Evolutionary conservation across 2,113 vertebrate genomes (phyloP).

Genomic region (Motacilla alba): DNA sequence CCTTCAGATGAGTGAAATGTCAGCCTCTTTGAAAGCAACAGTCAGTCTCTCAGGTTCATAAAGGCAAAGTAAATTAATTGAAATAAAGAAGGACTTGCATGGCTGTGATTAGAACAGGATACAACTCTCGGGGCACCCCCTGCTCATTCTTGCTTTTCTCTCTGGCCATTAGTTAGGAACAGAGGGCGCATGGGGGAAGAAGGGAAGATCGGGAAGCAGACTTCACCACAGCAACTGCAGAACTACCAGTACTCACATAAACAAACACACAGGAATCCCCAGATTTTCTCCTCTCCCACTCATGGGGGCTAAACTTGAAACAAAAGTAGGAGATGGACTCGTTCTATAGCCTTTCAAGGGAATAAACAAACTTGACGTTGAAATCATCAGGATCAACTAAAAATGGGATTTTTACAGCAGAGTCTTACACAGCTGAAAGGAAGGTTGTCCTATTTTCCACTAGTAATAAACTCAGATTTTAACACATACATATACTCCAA

Average conservation of each 20-base stretch:
- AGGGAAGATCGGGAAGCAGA: not conserved
- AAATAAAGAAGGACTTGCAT: slow-evolving; percentile 67
- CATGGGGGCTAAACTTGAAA: not conserved
- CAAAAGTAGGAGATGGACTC: not conserved
- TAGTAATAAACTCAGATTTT: slow-evolving; percentile 34
- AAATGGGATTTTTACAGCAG: slow-evolving; percentile 25
- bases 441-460: slow-evolving; percentile 3
- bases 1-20: slow-evolving; percentile 81
- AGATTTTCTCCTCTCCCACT: not conserved
- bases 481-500: not conserved
- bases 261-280: not conserved
- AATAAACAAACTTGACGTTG: slow-evolving; percentile 1
- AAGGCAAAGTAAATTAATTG: slow-evolving; percentile 79
- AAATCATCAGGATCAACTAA: not conserved
- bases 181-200: not conserved
- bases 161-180: slow-evolving; percentile 6
- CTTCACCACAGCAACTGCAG: not conserved
- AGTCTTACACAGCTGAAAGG: slow-evolving; percentile 20
- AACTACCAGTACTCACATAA: not conserved
- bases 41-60: slow-evolving; percentile 77
- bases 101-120: slow-evolving; percentile 65
- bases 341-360: not conserved
- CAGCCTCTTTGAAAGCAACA: slow-evolving; percentile 74
- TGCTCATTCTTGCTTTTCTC: slow-evolving; percentile 47
- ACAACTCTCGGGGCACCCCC: slow-evolving; percentile 27